Conservation (phyloP, 2,888 invertebrate species). For the Villa cingulata region DNA sequence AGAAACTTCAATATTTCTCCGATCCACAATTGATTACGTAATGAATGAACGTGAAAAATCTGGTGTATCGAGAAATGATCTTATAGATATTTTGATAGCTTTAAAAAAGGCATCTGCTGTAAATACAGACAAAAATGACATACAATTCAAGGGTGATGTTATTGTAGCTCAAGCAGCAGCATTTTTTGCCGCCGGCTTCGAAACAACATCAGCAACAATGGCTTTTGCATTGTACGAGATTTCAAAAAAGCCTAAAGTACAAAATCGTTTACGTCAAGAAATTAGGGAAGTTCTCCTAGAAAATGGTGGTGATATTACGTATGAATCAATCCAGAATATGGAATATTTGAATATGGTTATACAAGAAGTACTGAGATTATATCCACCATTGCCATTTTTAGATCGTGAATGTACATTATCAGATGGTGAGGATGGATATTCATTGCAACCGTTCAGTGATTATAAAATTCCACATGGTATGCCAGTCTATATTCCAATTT, state of each 20-base stretch:
- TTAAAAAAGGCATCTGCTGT: slow-evolving; percentile 19
- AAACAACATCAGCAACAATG: slow-evolving; percentile 21
- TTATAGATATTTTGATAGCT: slow-evolving; percentile 32
- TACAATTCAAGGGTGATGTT: slow-evolving; percentile 14
- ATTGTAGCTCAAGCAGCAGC: slow-evolving; percentile 14
- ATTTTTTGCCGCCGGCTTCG: slow-evolving; percentile 14
- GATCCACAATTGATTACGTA: slow-evolving; percentile 30
- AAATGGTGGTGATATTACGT: slow-evolving; percentile 19
- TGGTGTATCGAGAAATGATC: slow-evolving; percentile 27
- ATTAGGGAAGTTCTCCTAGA: slow-evolving; percentile 21
- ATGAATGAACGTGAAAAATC: slow-evolving; percentile 33
- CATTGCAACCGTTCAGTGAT: slow-evolving; percentile 24
- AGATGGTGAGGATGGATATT: slow-evolving; percentile 19
- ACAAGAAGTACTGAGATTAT: slow-evolving; percentile 27
- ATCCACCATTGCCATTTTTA: slow-evolving; percentile 32
- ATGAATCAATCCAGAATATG: slow-evolving; percentile 25
- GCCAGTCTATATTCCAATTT: slow-evolving; percentile 30
- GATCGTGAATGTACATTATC: slow-evolving; percentile 28
- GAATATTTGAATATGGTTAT: slow-evolving; percentile 26
- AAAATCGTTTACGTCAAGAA: slow-evolving; percentile 25
- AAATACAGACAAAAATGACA: slow-evolving; percentile 7
- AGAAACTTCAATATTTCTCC: slow-evolving; percentile 16
- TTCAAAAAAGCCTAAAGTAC: slow-evolving; percentile 23
- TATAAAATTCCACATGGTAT: slow-evolving; percentile 26
- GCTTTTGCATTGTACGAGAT: slow-evolving; percentile 24